Evolutionary conservation across 1,140 invertebrate species (phyloP).

Genomic region (Drosophila cardini): DNA sequence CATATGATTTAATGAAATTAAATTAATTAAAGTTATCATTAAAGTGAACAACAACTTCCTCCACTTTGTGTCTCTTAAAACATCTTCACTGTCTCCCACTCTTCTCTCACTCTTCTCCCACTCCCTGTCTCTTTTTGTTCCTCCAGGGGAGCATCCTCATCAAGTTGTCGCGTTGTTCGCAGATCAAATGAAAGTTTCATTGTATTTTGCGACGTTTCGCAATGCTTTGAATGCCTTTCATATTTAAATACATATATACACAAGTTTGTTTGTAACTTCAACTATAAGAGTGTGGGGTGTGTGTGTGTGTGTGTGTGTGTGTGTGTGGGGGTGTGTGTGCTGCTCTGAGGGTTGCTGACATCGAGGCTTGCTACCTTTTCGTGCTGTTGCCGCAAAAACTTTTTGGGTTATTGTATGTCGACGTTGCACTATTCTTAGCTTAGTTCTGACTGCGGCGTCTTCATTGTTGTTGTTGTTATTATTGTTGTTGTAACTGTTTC

Average conservation of each 20-base stretch:
- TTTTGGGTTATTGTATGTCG: slow-evolving; percentile 55
- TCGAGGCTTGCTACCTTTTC: slow-evolving; percentile 63
- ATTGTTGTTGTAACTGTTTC: slow-evolving; percentile 34
- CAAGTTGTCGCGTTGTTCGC: slow-evolving; percentile 67
- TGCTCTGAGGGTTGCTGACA: slow-evolving; percentile 41
- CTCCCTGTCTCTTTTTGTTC: slow-evolving; percentile 1
- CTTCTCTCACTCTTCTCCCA: no score
- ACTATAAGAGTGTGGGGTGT: neutral
- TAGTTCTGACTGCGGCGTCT: neutral
- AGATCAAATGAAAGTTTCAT: slow-evolving; percentile 84
- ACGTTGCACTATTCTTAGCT: slow-evolving; percentile 56
- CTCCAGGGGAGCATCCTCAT: slow-evolving; percentile 49
- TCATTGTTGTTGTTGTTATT: neutral
- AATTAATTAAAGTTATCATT: slow-evolving; percentile 11
- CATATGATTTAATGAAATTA: slow-evolving; percentile 2
- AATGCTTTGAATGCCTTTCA: slow-evolving; percentile 40
- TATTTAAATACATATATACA: slow-evolving; percentile 20
- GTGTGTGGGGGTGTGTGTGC: slow-evolving; percentile 12
- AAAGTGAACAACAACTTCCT: slow-evolving; percentile 15
- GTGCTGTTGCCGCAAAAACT: slow-evolving; percentile 60
- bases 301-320: slow-evolving; percentile 12
- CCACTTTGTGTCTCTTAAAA: neutral
- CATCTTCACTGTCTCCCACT: neutral
- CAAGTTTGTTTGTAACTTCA: slow-evolving; percentile 13
- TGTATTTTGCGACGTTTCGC: slow-evolving; percentile 61